Evolutionary conservation across 2,888 invertebrate species (phyloP), one percentile per base, ranked within the genome.

Genomic region (Parnassius glacialis): DNA sequence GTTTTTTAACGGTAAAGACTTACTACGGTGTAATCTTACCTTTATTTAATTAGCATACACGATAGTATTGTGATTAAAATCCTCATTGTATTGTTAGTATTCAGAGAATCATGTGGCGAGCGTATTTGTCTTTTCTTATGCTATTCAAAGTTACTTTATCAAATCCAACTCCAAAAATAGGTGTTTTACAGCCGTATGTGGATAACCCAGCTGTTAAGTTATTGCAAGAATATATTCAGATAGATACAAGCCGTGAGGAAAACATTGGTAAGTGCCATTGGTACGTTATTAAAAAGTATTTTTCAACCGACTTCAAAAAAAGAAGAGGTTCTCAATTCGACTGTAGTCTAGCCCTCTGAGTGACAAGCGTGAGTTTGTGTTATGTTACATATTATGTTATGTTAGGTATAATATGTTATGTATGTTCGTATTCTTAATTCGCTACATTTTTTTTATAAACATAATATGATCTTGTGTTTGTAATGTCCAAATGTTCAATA

Each of bases 211-310:
- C 82, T 0, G 74, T 85, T 1, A 70, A 74, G 56, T 74, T 65
- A 52, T 80, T 83, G 64, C 73, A 77, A 53, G 80, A 81, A 65
- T 86, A 84, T 63, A 58, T 85, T 10, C 78, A 74, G 64, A 86
- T 86, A 48, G 83, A 86, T 47, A 85, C 85, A 0, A 85, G 78
- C 55, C 64, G 61, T 43, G 66, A 67, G 52, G 72, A 80, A 63
- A 83, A 84, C 68, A 55, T 80, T 64, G 64, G 80, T 84, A 68
- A 73, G 80, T 73, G 48, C n/a, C 2, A 12, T 9, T 44, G 12
- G n/a, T 9, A 48, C 9, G n/a, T 48, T 48, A 48, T 47, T 47
- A n/a, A 45, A 45, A 45, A 10, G n/a, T 45, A n/a, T 45, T 45
- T 7, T 45, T 7, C 12, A 12, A 45, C 5, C 2, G 3, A 45